Base-by-base conservation (phyloP, 2,797 vertebrate genomes). In the Halcyon leucocephala region DNA sequence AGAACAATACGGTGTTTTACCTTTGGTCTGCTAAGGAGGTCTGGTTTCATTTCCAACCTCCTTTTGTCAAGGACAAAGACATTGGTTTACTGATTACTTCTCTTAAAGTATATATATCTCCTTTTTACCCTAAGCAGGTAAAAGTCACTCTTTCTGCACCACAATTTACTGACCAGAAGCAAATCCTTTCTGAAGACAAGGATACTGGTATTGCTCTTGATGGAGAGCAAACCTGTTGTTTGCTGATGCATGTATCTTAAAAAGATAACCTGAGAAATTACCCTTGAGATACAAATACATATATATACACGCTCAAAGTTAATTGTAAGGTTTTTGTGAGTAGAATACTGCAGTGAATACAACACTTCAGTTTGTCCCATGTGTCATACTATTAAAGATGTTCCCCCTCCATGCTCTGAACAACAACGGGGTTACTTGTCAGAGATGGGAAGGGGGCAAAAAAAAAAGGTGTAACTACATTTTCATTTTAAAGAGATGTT, bases 1-100 rank as follows among this genome's bases (percentile, higher is more conserved):
- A 92, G 69, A 94, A 92, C 6, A 91, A 93, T 94, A 69, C 3
- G 4, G 29, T 35, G 44, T 11, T 95, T 87, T 92, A 57, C 57
- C 46, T 64, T 90, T 25, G 35, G n/a, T 69, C 52, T 85, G 33
- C 66, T 92, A 64, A 57, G 13, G 70, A 58, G 58, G 2, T 80
- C 62, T 70, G 35, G 22, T 67, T 89, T 81, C 28, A 76, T 76
- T 90, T 89, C 39, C 49, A 79, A 46, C n/a, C 15, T 80, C 4
- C 35, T 51, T 76, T 87, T 77, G 14, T 67, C 70, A 93, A 85
- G 44, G 64, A 61, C 17, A 49, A 74, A 94, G 33, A 19, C 13
- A 76, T 6, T 24, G 29, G 6, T 52, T 72, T 33, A 67, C 16
- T 31, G 4, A 4, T 6, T 25, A 39, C 25, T 64, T 1, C 24